Conservation (phyloP, 2,888 invertebrate genomes). For the Morpho deidamia region DNA sequence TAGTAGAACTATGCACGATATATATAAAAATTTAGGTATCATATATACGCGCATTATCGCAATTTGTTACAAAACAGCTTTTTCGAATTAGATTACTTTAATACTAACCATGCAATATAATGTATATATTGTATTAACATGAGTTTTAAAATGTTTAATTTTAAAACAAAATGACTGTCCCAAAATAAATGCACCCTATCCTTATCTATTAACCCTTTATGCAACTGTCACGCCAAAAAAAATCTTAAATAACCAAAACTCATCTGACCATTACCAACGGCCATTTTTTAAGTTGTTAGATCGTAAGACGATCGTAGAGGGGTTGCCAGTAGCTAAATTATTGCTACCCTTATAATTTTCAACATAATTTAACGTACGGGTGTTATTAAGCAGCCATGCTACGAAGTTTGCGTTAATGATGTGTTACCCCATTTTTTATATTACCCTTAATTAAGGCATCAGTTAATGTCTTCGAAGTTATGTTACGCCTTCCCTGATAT, state of each 20-base stretch:
- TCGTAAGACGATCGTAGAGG: constrained; percentile 40
- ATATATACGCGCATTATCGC: background rate
- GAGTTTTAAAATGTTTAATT: too few species aligned
- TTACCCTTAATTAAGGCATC: constrained; percentile 14
- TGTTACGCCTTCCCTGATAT: background rate
- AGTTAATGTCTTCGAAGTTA: background rate
- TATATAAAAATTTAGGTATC: too few species aligned
- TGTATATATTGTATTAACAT: background rate
- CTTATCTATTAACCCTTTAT: constrained; percentile 21
- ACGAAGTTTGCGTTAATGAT: constrained; percentile 15
- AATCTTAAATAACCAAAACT: constrained; percentile 31
- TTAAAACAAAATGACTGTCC: constrained; percentile 6
- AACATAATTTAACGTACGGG: constrained; percentile 33
- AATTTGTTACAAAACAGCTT: background rate
- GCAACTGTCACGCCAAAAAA: constrained; percentile 19
- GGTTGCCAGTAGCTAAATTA: constrained; percentile 43
- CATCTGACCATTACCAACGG: constrained; percentile 62
- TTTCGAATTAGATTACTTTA: too few species aligned
- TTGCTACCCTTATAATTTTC: constrained; percentile 38
- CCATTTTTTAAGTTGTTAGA: constrained; percentile 47
- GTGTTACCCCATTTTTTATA: constrained; percentile 4
- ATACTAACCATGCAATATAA: too few species aligned
- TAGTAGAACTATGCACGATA: constrained; percentile 25
- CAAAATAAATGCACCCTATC: constrained; percentile 6
- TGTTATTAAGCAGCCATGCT: constrained; percentile 15